Conservation (phyloP, 2,888 invertebrate species). For the Drosophila peninsularis region DNA sequence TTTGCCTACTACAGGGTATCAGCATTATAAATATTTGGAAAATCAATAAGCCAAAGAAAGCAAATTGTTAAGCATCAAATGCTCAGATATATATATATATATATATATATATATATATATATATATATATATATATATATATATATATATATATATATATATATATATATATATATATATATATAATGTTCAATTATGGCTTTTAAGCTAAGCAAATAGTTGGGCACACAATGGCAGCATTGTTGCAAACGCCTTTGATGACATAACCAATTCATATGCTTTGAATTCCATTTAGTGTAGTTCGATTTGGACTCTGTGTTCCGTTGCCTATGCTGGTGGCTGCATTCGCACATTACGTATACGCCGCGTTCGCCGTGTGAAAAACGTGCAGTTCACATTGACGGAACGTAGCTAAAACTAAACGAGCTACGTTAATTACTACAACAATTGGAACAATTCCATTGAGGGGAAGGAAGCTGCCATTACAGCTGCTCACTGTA, state of each 20-base stretch:
- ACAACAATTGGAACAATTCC: slow-evolving; percentile 29
- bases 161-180: background rate
- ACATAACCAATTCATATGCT: slow-evolving; percentile 32
- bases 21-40: slow-evolving; percentile 51
- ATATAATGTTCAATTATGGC: slow-evolving; percentile 51
- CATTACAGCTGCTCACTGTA: background rate
- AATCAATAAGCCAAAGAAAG: slow-evolving; percentile 49
- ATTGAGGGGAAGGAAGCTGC: slow-evolving; percentile 7
- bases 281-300: background rate
- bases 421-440: slow-evolving; percentile 53
- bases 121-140: background rate
- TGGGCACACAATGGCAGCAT: slow-evolving; percentile 20
- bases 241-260: slow-evolving; percentile 28
- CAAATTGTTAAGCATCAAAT: background rate
- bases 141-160: background rate
- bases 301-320: background rate
- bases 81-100: slow-evolving; percentile 5
- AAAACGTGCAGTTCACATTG: slow-evolving; percentile 64
- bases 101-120: too few species aligned
- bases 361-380: slow-evolving; percentile 43
- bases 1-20: slow-evolving; percentile 4
- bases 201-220: slow-evolving; percentile 56
- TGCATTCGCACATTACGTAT: slow-evolving; percentile 49
- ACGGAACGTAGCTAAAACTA: slow-evolving; percentile 58
- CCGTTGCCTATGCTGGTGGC: background rate